Conservation (phyloP, 2,888 invertebrate genomes). For the Lochmaea capreae region DNA sequence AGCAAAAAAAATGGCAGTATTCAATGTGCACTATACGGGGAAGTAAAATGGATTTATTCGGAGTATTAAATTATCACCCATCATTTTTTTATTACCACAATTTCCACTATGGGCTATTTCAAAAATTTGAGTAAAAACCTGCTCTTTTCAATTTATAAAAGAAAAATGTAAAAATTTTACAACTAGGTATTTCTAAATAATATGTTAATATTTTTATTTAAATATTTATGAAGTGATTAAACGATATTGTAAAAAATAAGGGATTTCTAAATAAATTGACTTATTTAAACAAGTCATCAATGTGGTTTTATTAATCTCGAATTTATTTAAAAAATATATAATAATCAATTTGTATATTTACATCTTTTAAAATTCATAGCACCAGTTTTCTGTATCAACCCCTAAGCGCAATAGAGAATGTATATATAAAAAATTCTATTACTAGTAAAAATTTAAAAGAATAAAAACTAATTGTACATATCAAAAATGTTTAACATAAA, state of each 20-base stretch:
- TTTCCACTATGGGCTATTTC: background rate
- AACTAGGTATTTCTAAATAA: background rate
- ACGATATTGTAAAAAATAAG: background rate
- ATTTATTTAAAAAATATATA: background rate
- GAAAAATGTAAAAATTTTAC: background rate
- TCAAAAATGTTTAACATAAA: too few relatives aligned
- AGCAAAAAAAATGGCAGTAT: too few relatives aligned
- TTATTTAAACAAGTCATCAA: background rate
- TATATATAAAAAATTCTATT: background rate
- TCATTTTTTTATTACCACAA: too few relatives aligned
- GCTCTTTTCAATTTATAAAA: background rate
- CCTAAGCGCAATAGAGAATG: background rate
- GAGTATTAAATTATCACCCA: too few relatives aligned
- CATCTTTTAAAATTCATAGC: background rate
- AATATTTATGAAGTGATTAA: background rate
- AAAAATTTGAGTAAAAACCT: background rate
- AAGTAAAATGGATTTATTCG: too few relatives aligned
- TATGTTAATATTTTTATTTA: background rate
- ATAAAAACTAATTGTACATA: too few relatives aligned
- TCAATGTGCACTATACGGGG: too few relatives aligned
- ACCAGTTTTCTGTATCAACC: background rate
- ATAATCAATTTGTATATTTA: background rate
- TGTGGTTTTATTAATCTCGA: background rate
- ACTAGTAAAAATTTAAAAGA: too few relatives aligned
- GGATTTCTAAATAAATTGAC: constrained; percentile 3